Evolutionary conservation across 1,140 invertebrate species (phyloP).

Genomic region (Eriocheir sinensis): DNA sequence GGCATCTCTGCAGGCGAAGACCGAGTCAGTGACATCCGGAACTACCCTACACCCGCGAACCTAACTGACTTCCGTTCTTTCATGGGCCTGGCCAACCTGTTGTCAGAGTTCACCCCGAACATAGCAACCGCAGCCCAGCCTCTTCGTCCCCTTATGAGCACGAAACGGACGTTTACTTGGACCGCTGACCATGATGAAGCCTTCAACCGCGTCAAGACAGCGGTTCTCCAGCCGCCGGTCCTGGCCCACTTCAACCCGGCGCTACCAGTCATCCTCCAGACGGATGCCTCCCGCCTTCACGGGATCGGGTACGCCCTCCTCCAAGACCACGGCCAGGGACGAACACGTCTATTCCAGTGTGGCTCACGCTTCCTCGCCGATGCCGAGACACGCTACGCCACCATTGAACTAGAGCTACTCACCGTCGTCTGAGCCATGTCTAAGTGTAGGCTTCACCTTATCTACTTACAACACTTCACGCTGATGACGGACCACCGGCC

Average conservation of each 20-base stretch:
- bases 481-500: background rate
- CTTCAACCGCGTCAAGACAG: background rate
- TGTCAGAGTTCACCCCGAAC: conserved; percentile 17
- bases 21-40: too few species aligned
- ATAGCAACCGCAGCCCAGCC: conserved; percentile 6
- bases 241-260: conserved; percentile 15
- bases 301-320: too few species aligned
- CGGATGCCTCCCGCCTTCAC: too few species aligned
- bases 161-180: background rate
- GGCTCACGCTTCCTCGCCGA: background rate
- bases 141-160: conserved; percentile 40
- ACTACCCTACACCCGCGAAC: too few species aligned
- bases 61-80: too few species aligned
- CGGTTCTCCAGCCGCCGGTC: background rate
- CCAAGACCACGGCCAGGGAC: conserved; percentile 10
- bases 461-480: background rate
- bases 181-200: background rate
- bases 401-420: too few species aligned
- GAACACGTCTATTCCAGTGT: conserved; percentile 11
- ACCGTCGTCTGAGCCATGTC: too few species aligned
- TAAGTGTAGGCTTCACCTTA: background rate
- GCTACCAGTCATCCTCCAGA: too few species aligned
- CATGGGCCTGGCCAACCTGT: too few species aligned
- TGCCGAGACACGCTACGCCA: too few species aligned
- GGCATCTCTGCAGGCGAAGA: too few species aligned